Base-by-base conservation (phyloP, 1,140 invertebrate genomes). In the Megathymus violae region DNA sequence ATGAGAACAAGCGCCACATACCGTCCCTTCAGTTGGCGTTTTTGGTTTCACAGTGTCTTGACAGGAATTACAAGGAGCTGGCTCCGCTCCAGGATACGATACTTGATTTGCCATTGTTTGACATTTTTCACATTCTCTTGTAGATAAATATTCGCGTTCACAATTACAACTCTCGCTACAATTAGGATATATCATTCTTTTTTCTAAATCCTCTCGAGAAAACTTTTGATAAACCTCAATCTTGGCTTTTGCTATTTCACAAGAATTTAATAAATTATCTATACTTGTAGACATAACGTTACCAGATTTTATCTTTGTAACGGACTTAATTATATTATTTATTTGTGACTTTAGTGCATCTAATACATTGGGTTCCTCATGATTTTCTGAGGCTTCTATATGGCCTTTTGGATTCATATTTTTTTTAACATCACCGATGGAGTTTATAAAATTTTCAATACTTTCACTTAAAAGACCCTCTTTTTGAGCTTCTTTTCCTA, bases 381-480 rank as follows among this genome's bases (percentile, higher is more conserved):
- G 10, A 34, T n/a, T n/a, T n/a, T n/a, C 7, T 36, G 31, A 27
- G 16, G 11, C n/a, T 46, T 31, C 52, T 5, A 19, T 19, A 1
- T 48, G 1, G 10, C 13, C 47, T 36, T 64, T 15, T 19, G 44
- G 10, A 60, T 50, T 34, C 14, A 22, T 13, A 47, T 41, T n/a
- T 4, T n/a, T 31, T 64, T 69, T 77, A 9, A 74, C 40, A 50
- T 67, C 41, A 47, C 65, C 64, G 36, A 65, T 72, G 13, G 63
- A 64, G 52, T 67, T 68, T 19, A 80, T 60, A 27, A 77, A 70
- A 25, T 72, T 58, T 38, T 77, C 70, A 15, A 75, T 56, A 13
- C 66, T 72, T 9, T 65, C 51, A 7, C 59, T 31, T 11, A 67
- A 41, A 10, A 76, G 34, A 17, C 67, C 64, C 44, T 54, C 36